Evolutionary conservation across 2,797 vertebrate species (phyloP).

Genomic region (Gallirallus australis): DNA sequence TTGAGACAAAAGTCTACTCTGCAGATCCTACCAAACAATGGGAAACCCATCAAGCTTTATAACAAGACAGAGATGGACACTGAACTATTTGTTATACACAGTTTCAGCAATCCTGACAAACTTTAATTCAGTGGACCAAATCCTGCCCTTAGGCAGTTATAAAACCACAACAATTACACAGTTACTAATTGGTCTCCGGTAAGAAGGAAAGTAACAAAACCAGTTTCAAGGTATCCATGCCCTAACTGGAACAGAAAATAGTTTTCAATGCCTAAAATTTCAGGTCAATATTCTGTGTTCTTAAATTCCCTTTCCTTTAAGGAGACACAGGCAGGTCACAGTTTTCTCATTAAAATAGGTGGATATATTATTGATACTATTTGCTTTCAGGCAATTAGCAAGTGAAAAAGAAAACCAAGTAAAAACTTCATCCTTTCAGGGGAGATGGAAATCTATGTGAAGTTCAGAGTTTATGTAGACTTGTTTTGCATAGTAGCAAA

Average conservation of each 20-base stretch:
- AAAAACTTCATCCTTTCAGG: background rate
- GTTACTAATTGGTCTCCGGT: rapidly evolving
- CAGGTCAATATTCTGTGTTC: background rate
- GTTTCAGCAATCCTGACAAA: background rate
- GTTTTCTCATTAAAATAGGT: background rate
- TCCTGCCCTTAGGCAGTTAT: background rate
- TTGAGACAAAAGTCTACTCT: background rate
- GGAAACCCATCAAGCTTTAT: background rate
- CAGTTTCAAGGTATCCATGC: rapidly evolving
- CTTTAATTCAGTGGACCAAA: background rate
- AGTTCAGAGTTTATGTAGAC: background rate
- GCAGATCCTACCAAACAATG: background rate
- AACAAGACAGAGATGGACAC: background rate
- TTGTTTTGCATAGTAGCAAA: background rate
- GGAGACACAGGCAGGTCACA: background rate
- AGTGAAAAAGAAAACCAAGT: background rate
- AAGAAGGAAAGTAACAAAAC: background rate
- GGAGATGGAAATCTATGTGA: background rate
- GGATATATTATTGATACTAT: background rate
- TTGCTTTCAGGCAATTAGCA: background rate
- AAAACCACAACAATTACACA: background rate
- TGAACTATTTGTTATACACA: background rate
- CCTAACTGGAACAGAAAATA: background rate
- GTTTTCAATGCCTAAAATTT: background rate
- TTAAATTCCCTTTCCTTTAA: background rate